Percentiles rank a stretch among this genome's conserved stretches.
Conservation (phyloP, 2,888 invertebrate genomes). For the Fabriciana adippe region DNA sequence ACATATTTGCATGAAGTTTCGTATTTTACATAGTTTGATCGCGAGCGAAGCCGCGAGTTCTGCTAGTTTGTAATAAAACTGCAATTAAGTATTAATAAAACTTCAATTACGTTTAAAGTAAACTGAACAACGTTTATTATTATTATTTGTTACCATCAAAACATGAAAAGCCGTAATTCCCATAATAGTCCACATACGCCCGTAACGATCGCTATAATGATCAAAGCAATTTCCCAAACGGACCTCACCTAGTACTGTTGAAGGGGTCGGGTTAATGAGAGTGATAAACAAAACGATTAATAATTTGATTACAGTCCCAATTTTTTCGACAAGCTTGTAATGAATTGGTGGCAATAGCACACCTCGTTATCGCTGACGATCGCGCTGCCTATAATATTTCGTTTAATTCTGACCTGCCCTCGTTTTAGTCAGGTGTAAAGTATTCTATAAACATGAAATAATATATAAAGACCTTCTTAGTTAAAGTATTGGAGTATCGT, state of each 20-base stretch:
- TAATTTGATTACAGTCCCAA: conserved; percentile 7
- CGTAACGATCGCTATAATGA: conserved; percentile 10
- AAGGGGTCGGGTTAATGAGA: conserved; percentile 46
- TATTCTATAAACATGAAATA: too few species aligned
- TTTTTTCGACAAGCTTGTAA: conserved; percentile 9
- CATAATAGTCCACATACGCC: conserved; percentile 6
- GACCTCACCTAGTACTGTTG: conserved; percentile 3
- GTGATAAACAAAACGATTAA: conserved; percentile 47
- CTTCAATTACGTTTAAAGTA: background rate
- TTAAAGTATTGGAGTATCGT: too few species aligned
- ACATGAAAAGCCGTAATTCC: conserved; percentile 1
- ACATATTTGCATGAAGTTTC: too few species aligned
- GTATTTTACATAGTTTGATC: too few species aligned
- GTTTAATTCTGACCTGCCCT: too few species aligned
- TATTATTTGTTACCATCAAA: background rate
- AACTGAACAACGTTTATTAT: background rate
- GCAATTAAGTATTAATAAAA: background rate
- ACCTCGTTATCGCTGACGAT: background rate
- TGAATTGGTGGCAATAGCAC: conserved; percentile 5
- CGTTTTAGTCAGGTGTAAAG: background rate
- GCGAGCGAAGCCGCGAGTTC: too few species aligned
- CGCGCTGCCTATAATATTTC: background rate
- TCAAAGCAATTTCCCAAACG: conserved; percentile 23
- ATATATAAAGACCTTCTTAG: too few species aligned
- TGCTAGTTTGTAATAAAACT: background rate